phyloP scores from a whole-genome alignment of 1,140 invertebrate species.

The Hylaeus anthracinus region DNA sequence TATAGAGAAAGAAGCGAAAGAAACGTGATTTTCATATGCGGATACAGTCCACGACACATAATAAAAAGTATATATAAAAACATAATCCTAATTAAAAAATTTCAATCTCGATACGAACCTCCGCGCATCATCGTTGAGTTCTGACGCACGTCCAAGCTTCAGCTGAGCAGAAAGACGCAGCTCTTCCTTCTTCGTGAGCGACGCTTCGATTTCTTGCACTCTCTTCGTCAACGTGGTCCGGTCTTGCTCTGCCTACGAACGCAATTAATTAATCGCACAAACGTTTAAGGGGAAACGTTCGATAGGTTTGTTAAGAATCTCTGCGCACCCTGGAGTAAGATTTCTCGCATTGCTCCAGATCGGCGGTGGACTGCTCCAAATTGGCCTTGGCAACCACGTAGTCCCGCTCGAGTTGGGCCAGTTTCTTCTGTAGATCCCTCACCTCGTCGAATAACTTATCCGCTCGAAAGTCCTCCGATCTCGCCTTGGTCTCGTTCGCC shows the following conservation, averaged over 20 bases:
- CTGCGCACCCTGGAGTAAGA: conserved; percentile 78
- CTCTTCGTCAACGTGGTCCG: conserved; percentile 88
- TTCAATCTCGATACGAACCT: conserved; percentile 80
- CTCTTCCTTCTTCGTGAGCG: conserved; percentile 89
- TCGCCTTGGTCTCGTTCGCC: conserved; percentile 86
- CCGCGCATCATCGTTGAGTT: conserved; percentile 91
- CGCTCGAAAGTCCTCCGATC: conserved; percentile 85
- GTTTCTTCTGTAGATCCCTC: conserved; percentile 86
- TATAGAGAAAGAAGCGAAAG: no score
- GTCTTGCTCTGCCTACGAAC: conserved; percentile 88
- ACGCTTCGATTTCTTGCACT: conserved; percentile 90
- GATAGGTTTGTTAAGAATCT: background rate
- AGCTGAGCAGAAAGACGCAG: conserved; percentile 85
- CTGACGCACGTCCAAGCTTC: conserved; percentile 89
- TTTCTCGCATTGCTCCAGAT: conserved; percentile 88
- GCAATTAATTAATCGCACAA: conserved; percentile 20
- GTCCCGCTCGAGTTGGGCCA: conserved; percentile 86
- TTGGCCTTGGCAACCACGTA: conserved; percentile 84
- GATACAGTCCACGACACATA: no score
- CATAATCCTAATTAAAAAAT: no score
- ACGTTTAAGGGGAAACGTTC: background rate
- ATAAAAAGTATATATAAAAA: no score
- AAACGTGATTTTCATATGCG: no score
- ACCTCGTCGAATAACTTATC: conserved; percentile 88
- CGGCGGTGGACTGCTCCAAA: conserved; percentile 83